Evolutionary conservation across 2,797 vertebrate species (phyloP).

Genomic region (Clamator glandarius): DNA sequence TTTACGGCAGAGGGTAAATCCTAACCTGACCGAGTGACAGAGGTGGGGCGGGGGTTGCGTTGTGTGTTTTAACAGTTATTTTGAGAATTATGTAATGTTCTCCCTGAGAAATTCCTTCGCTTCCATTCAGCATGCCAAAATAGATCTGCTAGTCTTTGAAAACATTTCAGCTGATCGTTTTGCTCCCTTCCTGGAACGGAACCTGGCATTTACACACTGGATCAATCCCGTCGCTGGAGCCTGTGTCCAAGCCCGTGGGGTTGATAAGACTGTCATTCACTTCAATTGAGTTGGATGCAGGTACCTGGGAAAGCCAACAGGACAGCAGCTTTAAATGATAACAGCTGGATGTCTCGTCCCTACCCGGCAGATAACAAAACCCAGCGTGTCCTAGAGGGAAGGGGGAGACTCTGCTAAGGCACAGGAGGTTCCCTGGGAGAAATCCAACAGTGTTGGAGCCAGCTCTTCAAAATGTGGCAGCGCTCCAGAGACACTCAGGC

Average conservation of each 20-base stretch:
- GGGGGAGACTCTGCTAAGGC: background rate
- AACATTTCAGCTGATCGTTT: conserved; percentile 46
- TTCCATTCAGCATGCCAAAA: conserved; percentile 24
- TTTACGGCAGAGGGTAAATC: background rate
- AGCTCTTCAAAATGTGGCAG: background rate
- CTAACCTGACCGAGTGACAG: background rate
- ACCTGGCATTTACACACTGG: background rate
- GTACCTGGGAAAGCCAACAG: background rate
- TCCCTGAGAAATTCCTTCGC: background rate
- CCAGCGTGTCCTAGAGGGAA: background rate
- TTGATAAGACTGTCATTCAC: conserved; percentile 14
- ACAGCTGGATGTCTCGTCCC: background rate
- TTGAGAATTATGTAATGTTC: background rate
- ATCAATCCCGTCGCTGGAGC: conserved; percentile 1
- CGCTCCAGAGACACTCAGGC: background rate
- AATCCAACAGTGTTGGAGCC: background rate
- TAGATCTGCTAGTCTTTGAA: conserved; percentile 41
- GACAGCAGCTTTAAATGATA: background rate
- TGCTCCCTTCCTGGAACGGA: conserved; percentile 39
- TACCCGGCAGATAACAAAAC: background rate
- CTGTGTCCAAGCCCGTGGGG: background rate
- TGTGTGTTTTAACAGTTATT: conserved; percentile 19
- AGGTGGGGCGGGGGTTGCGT: background rate
- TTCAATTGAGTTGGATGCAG: background rate
- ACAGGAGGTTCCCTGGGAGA: conserved; percentile 5